Conservation (phyloP, 92 coral and sea anemone species). For the Zoanthus sociatus region DNA sequence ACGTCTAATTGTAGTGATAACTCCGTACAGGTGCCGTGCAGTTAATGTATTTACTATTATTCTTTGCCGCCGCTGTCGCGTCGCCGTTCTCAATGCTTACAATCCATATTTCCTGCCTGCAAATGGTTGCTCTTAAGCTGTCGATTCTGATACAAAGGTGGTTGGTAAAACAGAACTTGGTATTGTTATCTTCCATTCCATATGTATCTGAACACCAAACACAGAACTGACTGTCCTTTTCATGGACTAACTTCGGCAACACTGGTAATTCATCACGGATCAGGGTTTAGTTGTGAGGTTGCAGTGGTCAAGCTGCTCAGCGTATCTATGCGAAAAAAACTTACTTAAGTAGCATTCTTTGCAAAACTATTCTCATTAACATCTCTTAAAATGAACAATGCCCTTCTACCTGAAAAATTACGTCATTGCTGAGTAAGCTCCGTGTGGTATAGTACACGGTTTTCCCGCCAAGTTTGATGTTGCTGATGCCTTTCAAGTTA, state of each 20-base stretch:
- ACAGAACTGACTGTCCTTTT: background rate
- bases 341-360: background rate
- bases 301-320: constrained; percentile 8
- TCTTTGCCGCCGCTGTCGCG: no score
- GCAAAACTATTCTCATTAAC: background rate
- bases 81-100: no score
- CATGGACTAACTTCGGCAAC: background rate
- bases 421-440: background rate
- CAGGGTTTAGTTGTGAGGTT: background rate
- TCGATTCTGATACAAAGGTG: background rate
- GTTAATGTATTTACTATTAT: no score
- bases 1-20: no score
- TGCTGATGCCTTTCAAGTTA: no score
- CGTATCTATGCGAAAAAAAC: background rate
- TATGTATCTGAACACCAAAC: background rate
- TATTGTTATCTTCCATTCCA: background rate
- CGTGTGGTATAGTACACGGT: background rate
- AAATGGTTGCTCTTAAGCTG: no score
- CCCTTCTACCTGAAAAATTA: background rate
- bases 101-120: no score
- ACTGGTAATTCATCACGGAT: background rate
- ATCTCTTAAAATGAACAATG: background rate
- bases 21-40: no score
- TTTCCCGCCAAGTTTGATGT: no score
- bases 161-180: background rate